These are phyloP conservation scores for Anolis sagrei DNA, from an alignment of 2,113 vertebrate genomes.

Conservation along the genomic window DNA sequence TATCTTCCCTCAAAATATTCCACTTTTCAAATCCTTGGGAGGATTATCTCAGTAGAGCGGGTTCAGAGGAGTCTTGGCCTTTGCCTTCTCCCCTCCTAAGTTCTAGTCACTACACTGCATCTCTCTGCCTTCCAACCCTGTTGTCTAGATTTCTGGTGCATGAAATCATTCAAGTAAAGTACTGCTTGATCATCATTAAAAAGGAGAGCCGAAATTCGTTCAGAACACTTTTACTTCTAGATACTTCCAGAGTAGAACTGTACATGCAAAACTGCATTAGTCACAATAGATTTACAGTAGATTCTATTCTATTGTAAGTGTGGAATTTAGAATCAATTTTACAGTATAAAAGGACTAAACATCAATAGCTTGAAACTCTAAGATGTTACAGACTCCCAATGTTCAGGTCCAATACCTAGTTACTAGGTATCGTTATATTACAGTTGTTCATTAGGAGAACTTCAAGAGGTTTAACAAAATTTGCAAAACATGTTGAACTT, in stretches of 20 bases:
- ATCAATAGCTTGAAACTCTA: slow-evolving; percentile 61
- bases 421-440: slow-evolving; percentile 70
- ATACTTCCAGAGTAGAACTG: slow-evolving; percentile 73
- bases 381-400: slow-evolving; percentile 63
- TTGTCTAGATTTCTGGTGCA: too few species aligned
- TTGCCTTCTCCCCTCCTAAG: too few species aligned
- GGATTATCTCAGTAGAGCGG: too few species aligned
- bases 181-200: too few species aligned
- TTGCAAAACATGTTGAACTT: slow-evolving; percentile 28
- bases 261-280: slow-evolving; percentile 76
- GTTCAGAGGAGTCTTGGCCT: too few species aligned
- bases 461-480: slow-evolving; percentile 50
- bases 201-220: slow-evolving; percentile 9
- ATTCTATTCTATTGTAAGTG: slow-evolving; percentile 72
- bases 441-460: slow-evolving; percentile 46
- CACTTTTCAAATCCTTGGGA: too few species aligned
- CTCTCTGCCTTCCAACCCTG: too few species aligned
- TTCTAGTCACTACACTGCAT: too few species aligned
- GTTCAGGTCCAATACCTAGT: slow-evolving; percentile 71
- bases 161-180: too few species aligned
- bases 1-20: too few species aligned
- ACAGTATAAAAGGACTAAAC: slow-evolving; percentile 71
- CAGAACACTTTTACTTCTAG: slow-evolving; percentile 74
- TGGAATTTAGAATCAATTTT: slow-evolving; percentile 70
- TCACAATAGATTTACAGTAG: slow-evolving; percentile 72